Base-by-base conservation (phyloP, 2,888 invertebrate genomes). In the Drosophila aldrichi region DNA sequence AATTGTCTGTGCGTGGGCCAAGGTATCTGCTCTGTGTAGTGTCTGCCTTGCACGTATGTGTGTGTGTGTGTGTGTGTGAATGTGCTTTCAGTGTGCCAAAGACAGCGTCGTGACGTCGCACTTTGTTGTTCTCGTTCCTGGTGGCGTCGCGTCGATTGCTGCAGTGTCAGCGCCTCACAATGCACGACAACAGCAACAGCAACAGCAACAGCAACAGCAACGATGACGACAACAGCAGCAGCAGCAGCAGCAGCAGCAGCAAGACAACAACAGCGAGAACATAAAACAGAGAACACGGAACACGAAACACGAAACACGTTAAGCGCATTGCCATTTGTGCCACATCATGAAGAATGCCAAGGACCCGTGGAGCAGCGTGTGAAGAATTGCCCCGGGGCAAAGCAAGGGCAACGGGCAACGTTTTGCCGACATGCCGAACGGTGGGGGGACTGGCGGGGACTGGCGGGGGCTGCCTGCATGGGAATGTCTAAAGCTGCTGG, bases 271-370 rank as follows among this genome's bases (percentile, higher is more conserved):
- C 74, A 70, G 70, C 85, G 76, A 74, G 64, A 76, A 79, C 79
- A 76, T 74, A 76, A 78, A 87, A 84, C 79, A 84, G 67, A 79
- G 66, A 79, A 79, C 79, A 88, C 70, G 79, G 66, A 79, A 79
- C 79, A 79, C 77, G 77, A 75, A 79, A 79, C 85, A 79, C 82
- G 82, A 82, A 82, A 82, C 79, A 88, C 88, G 84, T 82, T 83
- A 83, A 88, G 83, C 83, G 83, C 89, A 88, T 82, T 88, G 82
- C 88, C 88, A 87, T 83, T 82, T 82, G 88, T 85, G 82, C 88
- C 82, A 83, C 88, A 88, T 88, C 82, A 83, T 70, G 72, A 70
- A 61, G 77, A 79, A 71, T 77, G 81, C 75, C 79, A 81, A 71
- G 79, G 69, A 79, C 78, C 72, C 79, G 56, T 64, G 54, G 59